Evolutionary conservation across 1,140 invertebrate genomes (phyloP).

Genomic region (Callitettix versicolor): DNA sequence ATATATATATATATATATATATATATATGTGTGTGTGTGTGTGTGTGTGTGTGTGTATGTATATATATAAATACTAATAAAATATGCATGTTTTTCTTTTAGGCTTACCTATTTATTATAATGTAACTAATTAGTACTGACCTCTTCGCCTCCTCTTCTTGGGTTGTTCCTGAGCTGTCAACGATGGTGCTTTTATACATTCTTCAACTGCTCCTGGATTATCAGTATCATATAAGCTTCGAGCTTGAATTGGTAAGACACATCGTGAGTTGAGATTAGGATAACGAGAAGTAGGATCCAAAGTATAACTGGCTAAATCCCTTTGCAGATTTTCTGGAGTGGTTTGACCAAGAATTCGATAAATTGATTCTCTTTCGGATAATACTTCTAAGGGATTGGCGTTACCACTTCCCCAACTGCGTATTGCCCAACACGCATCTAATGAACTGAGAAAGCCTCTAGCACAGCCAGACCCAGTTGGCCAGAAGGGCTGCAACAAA

Average conservation of each 20-base stretch:
- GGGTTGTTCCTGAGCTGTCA: slow-evolving; percentile 35
- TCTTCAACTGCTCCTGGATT: slow-evolving; percentile 39
- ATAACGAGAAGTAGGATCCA: slow-evolving; percentile 77
- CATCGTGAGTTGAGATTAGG: slow-evolving; percentile 41
- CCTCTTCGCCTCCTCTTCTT: slow-evolving; percentile 55
- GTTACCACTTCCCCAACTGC: slow-evolving; percentile 62
- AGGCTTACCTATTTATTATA: too few relatives aligned
- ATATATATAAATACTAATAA: too few relatives aligned
- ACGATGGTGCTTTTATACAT: slow-evolving; percentile 30
- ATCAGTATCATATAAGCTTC: slow-evolving; percentile 48
- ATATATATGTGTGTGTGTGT: too few relatives aligned
- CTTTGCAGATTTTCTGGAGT: slow-evolving; percentile 91
- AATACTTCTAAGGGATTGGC: slow-evolving; percentile 68
- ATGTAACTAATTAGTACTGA: too few relatives aligned
- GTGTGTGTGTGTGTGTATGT: too few relatives aligned
- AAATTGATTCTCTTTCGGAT: slow-evolving; percentile 91
- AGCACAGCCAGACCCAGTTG: slow-evolving; percentile 93
- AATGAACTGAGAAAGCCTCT: slow-evolving; percentile 91
- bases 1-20: too few relatives aligned
- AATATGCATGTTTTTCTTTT: too few relatives aligned
- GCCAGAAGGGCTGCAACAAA: slow-evolving; percentile 83
- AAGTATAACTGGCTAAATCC: slow-evolving; percentile 75
- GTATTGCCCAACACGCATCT: slow-evolving; percentile 92
- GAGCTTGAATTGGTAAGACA: slow-evolving; percentile 55
- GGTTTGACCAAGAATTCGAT: slow-evolving; percentile 79